Conservation (phyloP, 1,140 invertebrate genomes). For the Drosophila subobscura region DNA sequence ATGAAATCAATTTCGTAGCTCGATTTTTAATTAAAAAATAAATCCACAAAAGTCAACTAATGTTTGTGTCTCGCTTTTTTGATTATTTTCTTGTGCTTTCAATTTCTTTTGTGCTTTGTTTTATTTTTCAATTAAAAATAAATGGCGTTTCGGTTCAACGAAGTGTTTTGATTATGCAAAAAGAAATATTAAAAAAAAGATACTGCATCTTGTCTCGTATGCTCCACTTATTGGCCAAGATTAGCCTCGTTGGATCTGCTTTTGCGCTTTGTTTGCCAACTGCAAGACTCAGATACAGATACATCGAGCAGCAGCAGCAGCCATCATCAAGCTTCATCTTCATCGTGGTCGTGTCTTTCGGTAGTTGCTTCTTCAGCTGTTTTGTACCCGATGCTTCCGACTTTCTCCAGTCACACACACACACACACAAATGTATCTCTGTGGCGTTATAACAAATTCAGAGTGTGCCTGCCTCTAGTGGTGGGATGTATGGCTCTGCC, state of each 20-base stretch:
- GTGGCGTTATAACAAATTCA: constrained; percentile 76
- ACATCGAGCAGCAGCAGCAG: constrained; percentile 11
- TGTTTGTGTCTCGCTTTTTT: constrained; percentile 35
- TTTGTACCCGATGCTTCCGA: constrained; percentile 70
- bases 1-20: constrained; percentile 19
- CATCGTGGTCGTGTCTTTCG: constrained; percentile 39
- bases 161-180: constrained; percentile 66
- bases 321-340: constrained; percentile 26
- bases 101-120: constrained; percentile 15
- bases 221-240: constrained; percentile 59
- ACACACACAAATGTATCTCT: constrained; percentile 22
- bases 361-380: constrained; percentile 66
- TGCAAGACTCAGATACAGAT: constrained; percentile 46
- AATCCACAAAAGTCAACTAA: constrained; percentile 45
- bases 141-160: constrained; percentile 61
- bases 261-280: constrained; percentile 46
- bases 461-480: constrained; percentile 38
- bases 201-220: constrained; percentile 20
- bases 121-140: constrained; percentile 66
- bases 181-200: constrained; percentile 14
- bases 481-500: constrained; percentile 38
- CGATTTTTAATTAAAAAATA: constrained; percentile 61
- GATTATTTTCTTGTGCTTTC: constrained; percentile 20
- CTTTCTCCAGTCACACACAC: constrained; percentile 67
- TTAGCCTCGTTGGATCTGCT: constrained; percentile 29